Conservation (phyloP, 1,140 invertebrate species). For the Drosophila busckii region DNA sequence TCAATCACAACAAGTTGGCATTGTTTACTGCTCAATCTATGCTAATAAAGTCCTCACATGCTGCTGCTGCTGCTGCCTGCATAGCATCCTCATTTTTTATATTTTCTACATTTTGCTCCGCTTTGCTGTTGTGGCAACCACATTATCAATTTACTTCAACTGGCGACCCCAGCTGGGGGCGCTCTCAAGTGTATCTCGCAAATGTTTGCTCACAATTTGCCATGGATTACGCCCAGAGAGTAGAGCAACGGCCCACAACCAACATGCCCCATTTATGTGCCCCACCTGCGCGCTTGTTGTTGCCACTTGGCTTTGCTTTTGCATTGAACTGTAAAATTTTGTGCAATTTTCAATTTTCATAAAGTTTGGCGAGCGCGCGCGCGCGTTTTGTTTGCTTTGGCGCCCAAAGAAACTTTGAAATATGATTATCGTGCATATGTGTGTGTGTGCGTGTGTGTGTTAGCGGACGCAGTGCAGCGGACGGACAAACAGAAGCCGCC, state of each 20-base stretch:
- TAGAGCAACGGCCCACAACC: constrained; percentile 12
- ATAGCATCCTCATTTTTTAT: not conserved
- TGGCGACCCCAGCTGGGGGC: constrained; percentile 2
- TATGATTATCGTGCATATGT: constrained; percentile 57
- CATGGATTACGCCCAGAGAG: constrained; percentile 31
- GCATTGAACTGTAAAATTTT: constrained; percentile 73
- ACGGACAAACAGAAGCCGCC: constrained; percentile 49
- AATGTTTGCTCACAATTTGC: constrained; percentile 57
- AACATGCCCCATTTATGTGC: not conserved
- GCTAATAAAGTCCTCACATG: constrained; percentile 28
- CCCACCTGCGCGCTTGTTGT: not conserved
- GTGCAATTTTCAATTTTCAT: constrained; percentile 74
- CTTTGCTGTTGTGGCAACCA: not conserved
- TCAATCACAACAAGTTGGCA: too few species aligned
- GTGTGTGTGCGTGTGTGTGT: not conserved
- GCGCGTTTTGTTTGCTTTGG: constrained; percentile 50
- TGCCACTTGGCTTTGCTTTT: constrained; percentile 11
- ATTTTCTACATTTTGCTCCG: not conserved
- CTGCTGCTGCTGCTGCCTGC: too few species aligned
- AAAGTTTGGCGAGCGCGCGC: too few species aligned
- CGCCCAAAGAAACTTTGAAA: constrained; percentile 60
- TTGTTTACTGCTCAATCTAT: constrained; percentile 12
- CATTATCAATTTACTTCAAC: constrained; percentile 1
- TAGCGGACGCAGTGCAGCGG: constrained; percentile 35
- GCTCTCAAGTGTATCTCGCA: constrained; percentile 33